Evolutionary conservation across 2,888 invertebrate species (phyloP), one percentile per base, ranked within the genome.

Genomic region (Cantharis nigra): DNA sequence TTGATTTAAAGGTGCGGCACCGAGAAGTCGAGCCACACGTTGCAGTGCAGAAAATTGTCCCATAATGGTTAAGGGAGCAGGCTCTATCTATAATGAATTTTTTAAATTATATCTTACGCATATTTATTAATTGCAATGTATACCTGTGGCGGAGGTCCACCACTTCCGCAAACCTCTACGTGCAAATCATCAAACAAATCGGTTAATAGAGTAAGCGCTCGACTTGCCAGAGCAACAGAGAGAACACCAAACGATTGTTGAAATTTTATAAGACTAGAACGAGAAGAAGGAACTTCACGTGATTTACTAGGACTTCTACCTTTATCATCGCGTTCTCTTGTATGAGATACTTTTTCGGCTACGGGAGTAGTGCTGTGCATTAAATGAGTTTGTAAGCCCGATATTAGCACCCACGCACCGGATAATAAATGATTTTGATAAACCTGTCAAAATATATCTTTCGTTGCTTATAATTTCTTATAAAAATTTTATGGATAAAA

Each of bases 341-440:
- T 79, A 76, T 88, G 87, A 3, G 86, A 80, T 88, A 16, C 90
- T 85, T 85, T 89, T 76, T 78, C 91, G 88, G 85, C 72, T 81
- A 83, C 88, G 84, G 84, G 87, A 82, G 90, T 87, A 0, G 92
- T 91, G 9, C 91, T 92, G 69, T 94, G 91, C 0, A 92, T 93
- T 73, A 96, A 90, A 78, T 96, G 95, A 79, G 94, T 94, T 87
- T 97, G 97, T 18, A 98, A 91, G 0, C 97, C 97, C 72, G 95
- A 94, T 18, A 97, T 92, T 72, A 97, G 89, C 73, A 97, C 91
- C 97, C 97, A 97, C 0, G 95, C 93, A 9, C 96, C 97, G 82
- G 97, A 93, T 89, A 97, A 92, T 78, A 97, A 90, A 87, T 97
- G 94, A 89, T 98, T 98, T 89, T 97, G 97, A 84, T 96, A 93